Percentiles rank a stretch among this genome's conserved stretches.
phyloP scores from a whole-genome alignment of 2,113 vertebrate species.

The Dromiciops gliroides region DNA sequence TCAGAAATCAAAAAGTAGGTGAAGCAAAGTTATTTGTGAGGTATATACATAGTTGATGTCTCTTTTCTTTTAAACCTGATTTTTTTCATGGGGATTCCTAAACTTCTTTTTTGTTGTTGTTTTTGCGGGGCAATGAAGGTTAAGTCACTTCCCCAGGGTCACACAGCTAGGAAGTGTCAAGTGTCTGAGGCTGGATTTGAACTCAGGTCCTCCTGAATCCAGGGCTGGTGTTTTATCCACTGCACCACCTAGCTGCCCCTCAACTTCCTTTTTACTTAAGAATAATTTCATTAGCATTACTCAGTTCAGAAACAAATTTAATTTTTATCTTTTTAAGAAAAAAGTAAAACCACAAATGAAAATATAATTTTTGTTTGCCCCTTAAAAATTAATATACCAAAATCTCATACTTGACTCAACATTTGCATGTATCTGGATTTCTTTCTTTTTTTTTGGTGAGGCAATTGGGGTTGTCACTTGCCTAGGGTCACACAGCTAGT shows the following conservation, averaged over 20 bases:
- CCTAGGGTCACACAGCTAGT: no score
- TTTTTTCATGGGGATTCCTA: not conserved
- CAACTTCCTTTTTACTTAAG: constrained; percentile 21
- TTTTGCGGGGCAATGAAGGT: no score
- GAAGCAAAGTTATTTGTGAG: not conserved
- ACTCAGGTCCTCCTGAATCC: no score
- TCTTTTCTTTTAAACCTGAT: not conserved
- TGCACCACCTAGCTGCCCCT: not conserved
- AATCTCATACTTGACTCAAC: constrained; percentile 24
- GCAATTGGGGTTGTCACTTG: no score
- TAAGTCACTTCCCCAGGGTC: no score
- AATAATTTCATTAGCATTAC: constrained; percentile 6
- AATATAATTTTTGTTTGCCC: constrained; percentile 15
- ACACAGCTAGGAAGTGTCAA: no score
- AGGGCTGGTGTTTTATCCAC: no score
- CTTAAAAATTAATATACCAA: constrained; percentile 27
- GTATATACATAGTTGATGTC: not conserved
- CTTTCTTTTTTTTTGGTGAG: no score
- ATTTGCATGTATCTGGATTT: constrained; percentile 21
- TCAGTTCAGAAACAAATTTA: constrained; percentile 38
- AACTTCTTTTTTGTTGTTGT: no score
- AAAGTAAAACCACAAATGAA: not conserved
- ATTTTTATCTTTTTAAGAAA: constrained; percentile 12
- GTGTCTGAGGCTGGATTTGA: no score
- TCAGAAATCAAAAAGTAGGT: not conserved